Evolutionary conservation across 2,797 vertebrate genomes (phyloP), one percentile per base, ranked within the genome.

Genomic region (Cheirogaleus major): DNA sequence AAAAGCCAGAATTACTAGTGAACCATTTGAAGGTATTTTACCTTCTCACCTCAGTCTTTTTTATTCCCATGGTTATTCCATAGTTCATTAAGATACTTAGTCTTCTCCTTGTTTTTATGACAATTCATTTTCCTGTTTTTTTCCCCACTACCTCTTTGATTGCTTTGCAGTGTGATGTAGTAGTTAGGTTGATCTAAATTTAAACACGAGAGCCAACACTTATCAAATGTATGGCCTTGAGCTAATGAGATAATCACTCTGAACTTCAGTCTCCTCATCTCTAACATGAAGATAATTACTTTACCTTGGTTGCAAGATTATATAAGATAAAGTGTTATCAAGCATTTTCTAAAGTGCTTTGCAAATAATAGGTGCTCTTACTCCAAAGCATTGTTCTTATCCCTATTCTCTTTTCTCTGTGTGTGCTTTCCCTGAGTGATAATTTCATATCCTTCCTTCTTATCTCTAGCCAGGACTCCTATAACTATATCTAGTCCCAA

Each of bases 261-360:
- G 61, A 78, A 83, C 25, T 94, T 94, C 23, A 79, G 65, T 87
- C 32, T 96, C 45, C 63, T 85, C 50, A 27, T 72, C 73, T 85
- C 45, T 59, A 38, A 80, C 14, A 27, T 65, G 45, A 86, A 52
- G 45, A 45, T 86, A 79, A 91, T 86, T 13, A 43, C 35, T 35
- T 87, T 41, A 73, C 45, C 55, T 95, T 85, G 45, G 27, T 45
- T 81, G 27, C 41, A 76, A 93, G 59, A 91, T 18, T 67, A 30
- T 67, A n/a, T 59, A 70, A 72, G 17, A 70, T 72, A 70, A 80
- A 93, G 57, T 85, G 63, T 63, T 32, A 57, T 73, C 63, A 73
- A 57, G 30, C 48, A 30, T 75, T 75, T 69, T 88, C 78, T 72
- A 61, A 38, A 38, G 35, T 69, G 18, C 50, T 30, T 84, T 80